These are phyloP conservation scores for Carcharodon carcharias DNA, from an alignment of 2,797 vertebrate species.

Conservation along the genomic window DNA sequence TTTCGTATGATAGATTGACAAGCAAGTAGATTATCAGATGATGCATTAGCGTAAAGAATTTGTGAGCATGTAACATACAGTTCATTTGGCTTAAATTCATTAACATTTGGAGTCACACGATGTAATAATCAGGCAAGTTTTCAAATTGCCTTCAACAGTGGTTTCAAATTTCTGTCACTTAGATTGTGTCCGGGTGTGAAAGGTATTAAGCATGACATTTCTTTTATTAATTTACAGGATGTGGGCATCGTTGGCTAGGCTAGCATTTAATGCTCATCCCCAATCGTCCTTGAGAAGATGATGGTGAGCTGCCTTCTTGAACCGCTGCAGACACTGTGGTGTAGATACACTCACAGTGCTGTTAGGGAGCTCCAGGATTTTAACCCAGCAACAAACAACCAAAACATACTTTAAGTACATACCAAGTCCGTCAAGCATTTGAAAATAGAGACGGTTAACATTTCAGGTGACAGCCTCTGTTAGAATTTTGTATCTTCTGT, in stretches of 20 bases:
- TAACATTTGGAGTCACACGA: not conserved
- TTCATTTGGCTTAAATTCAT: not conserved
- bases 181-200: not conserved
- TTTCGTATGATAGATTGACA: not conserved
- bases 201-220: not conserved
- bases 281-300: no score
- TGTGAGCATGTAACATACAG: not conserved
- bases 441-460: not conserved
- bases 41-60: conserved; percentile 9
- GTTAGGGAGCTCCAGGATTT: no score
- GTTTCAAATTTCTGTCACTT: not conserved
- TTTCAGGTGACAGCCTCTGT: not conserved
- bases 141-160: not conserved
- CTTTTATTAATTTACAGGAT: no score
- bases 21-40: not conserved
- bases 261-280: no score
- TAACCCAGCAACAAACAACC: not conserved
- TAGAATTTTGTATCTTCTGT: not conserved
- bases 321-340: no score
- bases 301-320: no score
- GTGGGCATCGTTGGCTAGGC: no score
- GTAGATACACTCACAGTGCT: no score
- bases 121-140: not conserved
- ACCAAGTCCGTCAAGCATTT: not conserved
- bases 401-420: not conserved